phyloP scores from a whole-genome alignment of 2,888 invertebrate genomes.

The Orthosia gracilis region DNA sequence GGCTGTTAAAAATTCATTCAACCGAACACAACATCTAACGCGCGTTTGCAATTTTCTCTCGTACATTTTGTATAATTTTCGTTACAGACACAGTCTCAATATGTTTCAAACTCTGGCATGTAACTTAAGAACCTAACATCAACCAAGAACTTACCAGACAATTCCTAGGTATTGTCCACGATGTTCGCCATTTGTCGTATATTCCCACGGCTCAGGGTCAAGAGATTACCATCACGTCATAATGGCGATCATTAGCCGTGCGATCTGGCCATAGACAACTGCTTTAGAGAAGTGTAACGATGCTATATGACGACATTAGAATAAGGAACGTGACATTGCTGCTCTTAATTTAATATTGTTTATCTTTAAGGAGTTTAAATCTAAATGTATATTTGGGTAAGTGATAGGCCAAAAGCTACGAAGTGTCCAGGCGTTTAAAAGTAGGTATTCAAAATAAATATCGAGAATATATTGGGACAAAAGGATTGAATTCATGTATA shows the following conservation, averaged over 20 bases:
- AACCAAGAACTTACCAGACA: slow-evolving; percentile 29
- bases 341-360: slow-evolving; percentile 28
- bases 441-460: not conserved
- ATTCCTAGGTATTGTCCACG: slow-evolving; percentile 25
- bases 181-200: slow-evolving; percentile 37
- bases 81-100: no score
- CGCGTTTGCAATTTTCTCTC: no score
- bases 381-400: not conserved
- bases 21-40: no score
- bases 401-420: not conserved
- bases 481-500: not conserved
- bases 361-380: not conserved
- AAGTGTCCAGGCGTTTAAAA: not conserved
- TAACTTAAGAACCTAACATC: slow-evolving; percentile 12
- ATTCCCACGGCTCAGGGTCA: slow-evolving; percentile 59
- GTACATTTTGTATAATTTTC: no score
- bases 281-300: slow-evolving; percentile 50
- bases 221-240: slow-evolving; percentile 44
- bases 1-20: no score
- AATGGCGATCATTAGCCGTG: slow-evolving; percentile 55
- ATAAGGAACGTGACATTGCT: slow-evolving; percentile 22
- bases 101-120: not conserved
- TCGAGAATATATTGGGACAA: not conserved
- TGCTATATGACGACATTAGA: slow-evolving; percentile 42
- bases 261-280: slow-evolving; percentile 42